Base-by-base conservation (phyloP, 2,797 vertebrate species). In the Valencia hispanica region DNA sequence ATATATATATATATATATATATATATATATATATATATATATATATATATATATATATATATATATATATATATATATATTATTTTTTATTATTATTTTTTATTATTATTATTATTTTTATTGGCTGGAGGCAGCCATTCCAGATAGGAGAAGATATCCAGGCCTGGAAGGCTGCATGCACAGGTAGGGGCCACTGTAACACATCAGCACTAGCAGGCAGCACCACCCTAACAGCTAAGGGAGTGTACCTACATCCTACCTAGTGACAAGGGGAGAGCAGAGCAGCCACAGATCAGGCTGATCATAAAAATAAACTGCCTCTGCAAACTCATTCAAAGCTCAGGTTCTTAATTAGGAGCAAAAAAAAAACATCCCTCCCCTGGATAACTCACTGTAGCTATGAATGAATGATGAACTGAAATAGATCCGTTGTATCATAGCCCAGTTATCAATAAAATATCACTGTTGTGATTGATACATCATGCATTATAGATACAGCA, bases 111-210 rank as follows among this genome's bases (percentile, higher is more conserved):
- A n/a, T 20, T 50, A 5, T 22, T 50, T 18, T 22, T 25, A 51
- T 9, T 51, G 10, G 25, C 65, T 66, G 65, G 1, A 43, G 30
- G 61, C 32, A 39, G 61, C 61, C 61, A 39, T 39, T 65, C 61
- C 70, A 51, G 72, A 66, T 45, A 47, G 63, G 59, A 20, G 59
- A 25, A 65, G 12, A 55, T 75, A 84, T 57, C 72, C 89, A 80
- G 87, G 88, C 87, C 88, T 88, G 17, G 45, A 70, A 85, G 77
- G 80, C 89, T 91, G 88, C 87, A 89, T 90, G 87, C 88, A 89
- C 91, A 94, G 92, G 91, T 93, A 93, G 90, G 85, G 92, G 91
- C 91, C 91, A 92, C 92, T 92, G 90, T 88, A 94, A 83, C 90
- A 90, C 92, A 92, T 85, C 90, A 91, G 89, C 91, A 91, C 77